Percentiles rank a stretch among this genome's conserved stretches.
Conservation (phyloP, 2,797 vertebrate species). For the Sus cebifrons region DNA sequence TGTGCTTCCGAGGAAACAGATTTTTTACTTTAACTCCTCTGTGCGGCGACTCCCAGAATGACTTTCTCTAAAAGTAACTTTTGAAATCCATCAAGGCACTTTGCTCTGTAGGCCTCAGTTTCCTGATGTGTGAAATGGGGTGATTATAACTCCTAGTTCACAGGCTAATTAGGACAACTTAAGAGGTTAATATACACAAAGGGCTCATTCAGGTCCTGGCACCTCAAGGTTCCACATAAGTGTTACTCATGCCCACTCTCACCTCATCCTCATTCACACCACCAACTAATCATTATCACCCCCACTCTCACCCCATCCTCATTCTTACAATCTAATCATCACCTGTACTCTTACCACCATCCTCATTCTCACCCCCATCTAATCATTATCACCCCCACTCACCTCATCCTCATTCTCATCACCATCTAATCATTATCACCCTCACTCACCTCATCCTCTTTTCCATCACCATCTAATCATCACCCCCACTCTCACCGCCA, state of each 20-base stretch:
- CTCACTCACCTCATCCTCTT: no score
- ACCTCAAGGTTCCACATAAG: no score
- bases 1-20: neutral
- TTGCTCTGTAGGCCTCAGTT: neutral
- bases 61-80: neutral
- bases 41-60: accelerated
- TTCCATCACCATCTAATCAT: no score
- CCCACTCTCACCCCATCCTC: no score
- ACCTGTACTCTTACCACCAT: no score
- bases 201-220: no score
- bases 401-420: accelerated
- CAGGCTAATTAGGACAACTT: neutral
- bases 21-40: neutral
- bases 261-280: accelerated
- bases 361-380: accelerated
- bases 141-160: neutral
- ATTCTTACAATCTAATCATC: no score
- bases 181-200: neutral
- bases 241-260: no score
- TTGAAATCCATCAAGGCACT: neutral
- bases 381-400: accelerated
- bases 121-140: neutral
- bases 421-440: accelerated
- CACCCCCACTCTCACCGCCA: no score
- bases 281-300: accelerated